A percentile compares a stretch with the other conserved stretches of the same genome.
Evolutionary conservation across 2,888 invertebrate species (phyloP).

Genomic region (Dorcus parallelipipedus): DNA sequence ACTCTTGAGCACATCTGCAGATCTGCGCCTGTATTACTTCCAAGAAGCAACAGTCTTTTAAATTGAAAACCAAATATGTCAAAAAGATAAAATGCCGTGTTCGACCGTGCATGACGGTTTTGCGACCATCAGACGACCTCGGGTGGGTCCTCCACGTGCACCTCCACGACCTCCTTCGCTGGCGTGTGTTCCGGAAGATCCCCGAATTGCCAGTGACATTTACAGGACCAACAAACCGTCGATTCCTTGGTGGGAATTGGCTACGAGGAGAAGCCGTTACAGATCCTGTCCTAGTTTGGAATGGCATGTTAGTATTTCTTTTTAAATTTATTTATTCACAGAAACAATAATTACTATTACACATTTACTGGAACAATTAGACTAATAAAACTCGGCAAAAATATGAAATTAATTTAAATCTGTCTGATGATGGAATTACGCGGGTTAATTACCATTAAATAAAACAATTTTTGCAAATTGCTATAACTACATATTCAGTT

Average conservation of each 20-base stretch:
- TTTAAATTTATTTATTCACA: neutral
- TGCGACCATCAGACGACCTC: slow-evolving; percentile 74
- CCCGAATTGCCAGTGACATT: slow-evolving; percentile 66
- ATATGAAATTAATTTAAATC: too few relatives aligned
- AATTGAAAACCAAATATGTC: too few relatives aligned
- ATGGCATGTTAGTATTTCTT: slow-evolving; percentile 50
- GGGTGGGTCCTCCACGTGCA: slow-evolving; percentile 44
- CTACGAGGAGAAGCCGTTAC: slow-evolving; percentile 70
- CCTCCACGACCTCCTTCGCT: slow-evolving; percentile 46
- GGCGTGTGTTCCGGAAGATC: slow-evolving; percentile 54
- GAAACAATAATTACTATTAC: too few relatives aligned
- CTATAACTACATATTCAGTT: too few relatives aligned
- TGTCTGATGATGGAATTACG: too few relatives aligned
- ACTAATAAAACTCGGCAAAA: too few relatives aligned
- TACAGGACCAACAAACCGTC: slow-evolving; percentile 63
- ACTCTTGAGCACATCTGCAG: too few relatives aligned
- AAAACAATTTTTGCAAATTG: too few relatives aligned
- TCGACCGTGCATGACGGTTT: slow-evolving; percentile 79
- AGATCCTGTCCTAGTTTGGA: slow-evolving; percentile 79
- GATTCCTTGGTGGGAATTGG: slow-evolving; percentile 87
- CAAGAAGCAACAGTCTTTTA: too few relatives aligned
- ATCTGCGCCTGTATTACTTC: too few relatives aligned
- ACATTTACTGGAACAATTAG: too few relatives aligned
- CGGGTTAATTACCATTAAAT: too few relatives aligned
- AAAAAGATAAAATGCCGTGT: slow-evolving; percentile 13